These are phyloP conservation scores for Tricholaema leucomelas DNA, from an alignment of 2,113 vertebrate genomes.

Conservation along the genomic window DNA sequence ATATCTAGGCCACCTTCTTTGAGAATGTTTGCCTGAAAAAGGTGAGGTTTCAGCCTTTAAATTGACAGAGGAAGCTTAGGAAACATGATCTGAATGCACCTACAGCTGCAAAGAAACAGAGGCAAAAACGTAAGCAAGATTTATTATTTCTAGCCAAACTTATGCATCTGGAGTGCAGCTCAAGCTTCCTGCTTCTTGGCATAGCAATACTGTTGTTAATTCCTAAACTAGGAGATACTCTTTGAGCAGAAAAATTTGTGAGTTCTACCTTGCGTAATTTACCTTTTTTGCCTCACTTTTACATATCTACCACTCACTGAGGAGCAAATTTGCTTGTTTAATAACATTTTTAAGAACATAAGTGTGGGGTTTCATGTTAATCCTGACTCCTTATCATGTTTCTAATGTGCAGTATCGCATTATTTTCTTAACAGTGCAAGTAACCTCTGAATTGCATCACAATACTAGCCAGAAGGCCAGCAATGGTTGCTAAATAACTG, in stretches of 20 bases:
- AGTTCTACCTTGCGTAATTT: not conserved
- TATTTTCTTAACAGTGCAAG: not conserved
- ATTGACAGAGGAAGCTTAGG: not conserved
- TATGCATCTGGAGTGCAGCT: not conserved
- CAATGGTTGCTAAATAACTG: fast-evolving
- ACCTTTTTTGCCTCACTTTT: not conserved
- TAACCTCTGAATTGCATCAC: not conserved
- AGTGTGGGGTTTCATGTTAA: not conserved
- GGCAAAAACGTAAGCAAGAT: not conserved
- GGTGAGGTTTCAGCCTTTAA: not conserved
- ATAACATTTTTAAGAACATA: not conserved
- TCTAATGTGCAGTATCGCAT: not conserved
- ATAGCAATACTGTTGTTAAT: not conserved
- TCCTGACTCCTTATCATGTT: not conserved
- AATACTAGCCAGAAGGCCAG: not conserved
- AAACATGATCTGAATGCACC: not conserved
- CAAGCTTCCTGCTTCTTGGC: not conserved
- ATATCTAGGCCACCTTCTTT: not conserved
- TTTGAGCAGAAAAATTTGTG: not conserved
- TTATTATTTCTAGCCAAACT: not conserved
- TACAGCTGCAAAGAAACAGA: not conserved
- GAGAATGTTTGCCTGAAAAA: not conserved
- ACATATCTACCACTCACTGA: not conserved
- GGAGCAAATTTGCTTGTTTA: not conserved
- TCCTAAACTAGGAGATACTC: not conserved